Base-by-base conservation (phyloP, 2,113 vertebrate species). In the Lepidothrix coronata region DNA sequence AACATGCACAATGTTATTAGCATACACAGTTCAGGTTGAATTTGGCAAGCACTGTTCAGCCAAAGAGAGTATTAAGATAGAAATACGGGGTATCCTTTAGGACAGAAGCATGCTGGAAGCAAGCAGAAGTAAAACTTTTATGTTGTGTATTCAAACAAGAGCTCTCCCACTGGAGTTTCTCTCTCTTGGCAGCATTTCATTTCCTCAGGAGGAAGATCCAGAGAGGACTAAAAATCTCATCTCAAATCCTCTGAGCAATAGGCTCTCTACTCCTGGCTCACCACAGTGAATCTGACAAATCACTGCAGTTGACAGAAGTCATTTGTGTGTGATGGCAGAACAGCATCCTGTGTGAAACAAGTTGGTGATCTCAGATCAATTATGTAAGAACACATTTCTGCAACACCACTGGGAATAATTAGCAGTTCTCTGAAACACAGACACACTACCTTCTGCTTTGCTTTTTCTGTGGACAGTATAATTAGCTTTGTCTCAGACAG, bases 391-490 rank as follows among this genome's bases (percentile, higher is more conserved):
- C 1, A 2, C 0, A 3, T 61, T 79, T 65, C 59, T 58, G 30
- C 72, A 73, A 46, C 79, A 61, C 39, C 63, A 51, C 31, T 35
- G 23, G 78, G 58, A 94, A 79, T 58, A 93, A 92, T 73, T 28
- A 80, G 59, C 75, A 77, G 23, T 39, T 71, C 11, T 25, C 14
- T 5, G n/a, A 82, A 43, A 55, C 51, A 70, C 55, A 48, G 48
- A 41, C 37, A 82, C 79, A 25, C 28, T 30, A 67, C 37, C 55
- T 92, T 83, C 93, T 93, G 88, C 83, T 78, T 57, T 3, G 17
- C 17, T 71, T 78, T 46, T 77, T 77, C 89, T 86, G 61, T 14
- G 24, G 76, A 48, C 52, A 81, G 2, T 28, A 39, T 35, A 80
- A 84, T 80, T 77, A 78, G 20, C 68, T 77, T 86, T 90, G 63